Base-by-base conservation (phyloP, 2,888 invertebrate genomes). In the Hypercompe scribonia region DNA sequence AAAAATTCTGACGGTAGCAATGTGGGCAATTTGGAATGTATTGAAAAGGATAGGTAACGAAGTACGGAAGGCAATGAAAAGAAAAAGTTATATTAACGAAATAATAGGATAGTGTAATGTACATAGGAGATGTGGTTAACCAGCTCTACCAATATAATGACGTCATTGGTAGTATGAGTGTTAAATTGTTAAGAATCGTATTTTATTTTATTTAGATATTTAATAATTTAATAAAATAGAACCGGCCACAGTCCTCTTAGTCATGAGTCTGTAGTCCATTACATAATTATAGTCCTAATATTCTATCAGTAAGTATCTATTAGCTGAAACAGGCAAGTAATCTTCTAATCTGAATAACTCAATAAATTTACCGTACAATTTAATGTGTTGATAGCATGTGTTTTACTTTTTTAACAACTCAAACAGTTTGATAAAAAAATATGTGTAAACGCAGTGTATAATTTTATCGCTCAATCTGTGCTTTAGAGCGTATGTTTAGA, bases 401-500 rank as follows among this genome's bases (percentile, higher is more conserved):
- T 78, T 82, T 74, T 78, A 80, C 82, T 77, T 82, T 86, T 85
- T 83, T 74, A 81, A 78, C 77, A 80, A 81, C 77, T 81, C 78
- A 83, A 86, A 84, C 81, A 86, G 81, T 84, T 78, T 81, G 78
- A 87, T 87, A 83, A 84, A 82, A 80, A 75, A 76, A 79, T 76
- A 74, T 74, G 73, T 83, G 76, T 78, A 79, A 81, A 83, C 73
- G 74, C 74, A 70, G 72, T 78, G 74, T 76, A 68, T 76, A 76
- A 78, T 74, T 80, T 74, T 78, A 81, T 79, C 75, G 68, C 69
- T 77, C 66, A 83, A 82, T 79, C 75, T 83, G 76, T 70, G 75
- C 68, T 78, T 79, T 81, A 81, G 70, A 74, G 71, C 66, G 68
- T 28, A 70, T 69, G 75, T 78, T 80, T 78, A 80, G 73, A 72